Conservation (phyloP, 2,113 vertebrate genomes). For the Thryonomys swinderianus region DNA sequence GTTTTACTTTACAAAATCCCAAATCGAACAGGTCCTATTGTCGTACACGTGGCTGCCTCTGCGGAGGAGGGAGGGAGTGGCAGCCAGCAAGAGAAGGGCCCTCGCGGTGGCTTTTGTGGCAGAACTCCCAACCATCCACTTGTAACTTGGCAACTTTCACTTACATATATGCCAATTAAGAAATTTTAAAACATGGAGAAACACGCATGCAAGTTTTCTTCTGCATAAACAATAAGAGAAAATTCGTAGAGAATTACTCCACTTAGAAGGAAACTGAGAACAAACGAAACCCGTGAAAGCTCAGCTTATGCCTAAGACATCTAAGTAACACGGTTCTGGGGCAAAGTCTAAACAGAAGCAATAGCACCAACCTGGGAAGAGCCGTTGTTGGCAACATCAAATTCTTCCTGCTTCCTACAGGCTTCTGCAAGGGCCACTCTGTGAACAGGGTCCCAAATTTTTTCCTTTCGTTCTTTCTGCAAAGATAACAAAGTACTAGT, state of each 20-base stretch:
- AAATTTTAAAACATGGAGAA: background rate
- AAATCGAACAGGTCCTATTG: background rate
- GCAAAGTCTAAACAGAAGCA: slow-evolving; percentile 9
- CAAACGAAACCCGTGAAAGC: background rate
- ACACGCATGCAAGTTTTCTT: background rate
- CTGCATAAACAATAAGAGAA: background rate
- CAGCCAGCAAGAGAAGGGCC: background rate
- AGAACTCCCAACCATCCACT: background rate
- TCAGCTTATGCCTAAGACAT: background rate
- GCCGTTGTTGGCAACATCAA: slow-evolving; percentile 90
- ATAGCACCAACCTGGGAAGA: slow-evolving; percentile 91
- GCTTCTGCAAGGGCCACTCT: slow-evolving; percentile 94
- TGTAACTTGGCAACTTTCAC: background rate
- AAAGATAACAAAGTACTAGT: slow-evolving; percentile 50
- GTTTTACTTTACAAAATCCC: background rate
- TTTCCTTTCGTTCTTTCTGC: slow-evolving; percentile 99
- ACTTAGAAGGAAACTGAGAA: slow-evolving; percentile 3
- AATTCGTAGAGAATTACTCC: slow-evolving; percentile 27
- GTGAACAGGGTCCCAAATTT: slow-evolving; percentile 96
- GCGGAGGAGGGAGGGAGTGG: background rate
- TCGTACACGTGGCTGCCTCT: background rate
- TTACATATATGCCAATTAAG: background rate
- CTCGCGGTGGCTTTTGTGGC: no score
- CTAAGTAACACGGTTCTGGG: background rate
- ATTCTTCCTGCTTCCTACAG: slow-evolving; percentile 94